phyloP scores from a whole-genome alignment of 2,888 invertebrate species.

The Clistopyga incitator region DNA sequence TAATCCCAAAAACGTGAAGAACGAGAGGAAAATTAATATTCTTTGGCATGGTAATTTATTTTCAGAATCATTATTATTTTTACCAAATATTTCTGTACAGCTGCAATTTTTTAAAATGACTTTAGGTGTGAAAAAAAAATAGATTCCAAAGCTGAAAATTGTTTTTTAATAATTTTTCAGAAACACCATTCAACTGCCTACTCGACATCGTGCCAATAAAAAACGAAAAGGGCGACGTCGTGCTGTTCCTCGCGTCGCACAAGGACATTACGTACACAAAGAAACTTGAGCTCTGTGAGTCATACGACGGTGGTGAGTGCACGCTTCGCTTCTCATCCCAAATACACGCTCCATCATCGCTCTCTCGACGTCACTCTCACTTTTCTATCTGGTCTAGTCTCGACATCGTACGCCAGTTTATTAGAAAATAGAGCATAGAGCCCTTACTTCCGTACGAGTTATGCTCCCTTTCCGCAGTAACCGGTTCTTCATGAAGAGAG shows the following conservation, averaged over 20 bases:
- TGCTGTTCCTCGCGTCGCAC: slow-evolving; percentile 97
- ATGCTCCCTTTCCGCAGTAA: too few relatives aligned
- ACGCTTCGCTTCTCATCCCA: slow-evolving; percentile 68
- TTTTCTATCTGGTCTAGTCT: slow-evolving; percentile 2
- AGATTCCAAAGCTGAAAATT: too few relatives aligned
- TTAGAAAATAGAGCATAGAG: slow-evolving; percentile 30
- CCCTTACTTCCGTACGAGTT: background rate
- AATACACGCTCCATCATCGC: slow-evolving; percentile 85
- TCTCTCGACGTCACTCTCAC: slow-evolving; percentile 33
- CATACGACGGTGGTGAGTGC: slow-evolving; percentile 94
- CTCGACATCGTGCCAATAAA: slow-evolving; percentile 99
- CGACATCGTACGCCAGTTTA: slow-evolving; percentile 19
- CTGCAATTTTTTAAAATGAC: too few relatives aligned
- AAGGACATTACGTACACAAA: slow-evolving; percentile 98
- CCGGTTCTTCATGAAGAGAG: too few relatives aligned
- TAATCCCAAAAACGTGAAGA: too few relatives aligned
- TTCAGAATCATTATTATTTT: too few relatives aligned
- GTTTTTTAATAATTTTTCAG: slow-evolving; percentile 85
- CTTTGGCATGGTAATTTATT: too few relatives aligned
- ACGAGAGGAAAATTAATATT: too few relatives aligned
- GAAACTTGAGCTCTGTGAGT: slow-evolving; percentile 87
- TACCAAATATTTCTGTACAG: too few relatives aligned
- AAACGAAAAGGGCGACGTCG: slow-evolving; percentile 98
- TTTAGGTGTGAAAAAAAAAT: too few relatives aligned
- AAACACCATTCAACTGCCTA: slow-evolving; percentile 97